phyloP scores from a whole-genome alignment of 2,113 vertebrate genomes.

The Galeopterus variegatus region DNA sequence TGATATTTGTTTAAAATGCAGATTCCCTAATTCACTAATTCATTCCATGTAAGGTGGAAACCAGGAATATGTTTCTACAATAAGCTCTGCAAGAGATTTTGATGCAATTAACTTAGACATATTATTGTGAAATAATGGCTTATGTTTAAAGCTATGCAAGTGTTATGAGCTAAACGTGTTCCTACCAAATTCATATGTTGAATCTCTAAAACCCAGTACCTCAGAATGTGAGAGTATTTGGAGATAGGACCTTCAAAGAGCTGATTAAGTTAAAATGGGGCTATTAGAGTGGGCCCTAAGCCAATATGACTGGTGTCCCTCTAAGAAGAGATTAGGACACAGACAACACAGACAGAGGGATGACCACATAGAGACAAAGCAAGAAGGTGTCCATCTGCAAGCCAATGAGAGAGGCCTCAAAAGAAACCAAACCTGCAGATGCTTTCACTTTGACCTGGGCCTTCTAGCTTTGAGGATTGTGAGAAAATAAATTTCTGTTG shows the following conservation, averaged over 20 bases:
- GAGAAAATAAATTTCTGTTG: background rate
- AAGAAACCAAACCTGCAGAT: background rate
- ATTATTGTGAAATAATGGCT: slow-evolving; percentile 39
- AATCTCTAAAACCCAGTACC: background rate
- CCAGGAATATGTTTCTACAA: background rate
- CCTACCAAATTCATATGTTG: background rate
- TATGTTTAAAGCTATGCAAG: background rate
- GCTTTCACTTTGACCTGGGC: background rate
- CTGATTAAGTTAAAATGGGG: background rate
- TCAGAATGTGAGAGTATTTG: background rate
- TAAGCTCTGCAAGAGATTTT: slow-evolving; percentile 8
- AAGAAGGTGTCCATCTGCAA: background rate
- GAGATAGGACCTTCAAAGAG: background rate
- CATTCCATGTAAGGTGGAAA: background rate
- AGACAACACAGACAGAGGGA: background rate
- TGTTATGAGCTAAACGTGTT: background rate
- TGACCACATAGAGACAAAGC: background rate
- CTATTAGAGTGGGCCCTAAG: background rate
- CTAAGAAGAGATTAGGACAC: background rate
- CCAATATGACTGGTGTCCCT: background rate
- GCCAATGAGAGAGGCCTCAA: background rate
- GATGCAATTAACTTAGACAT: background rate
- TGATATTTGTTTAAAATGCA: slow-evolving; percentile 36
- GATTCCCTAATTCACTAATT: background rate
- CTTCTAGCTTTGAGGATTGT: background rate